phyloP scores from a whole-genome alignment of 2,888 invertebrate species.

The Tortricodes alternella region DNA sequence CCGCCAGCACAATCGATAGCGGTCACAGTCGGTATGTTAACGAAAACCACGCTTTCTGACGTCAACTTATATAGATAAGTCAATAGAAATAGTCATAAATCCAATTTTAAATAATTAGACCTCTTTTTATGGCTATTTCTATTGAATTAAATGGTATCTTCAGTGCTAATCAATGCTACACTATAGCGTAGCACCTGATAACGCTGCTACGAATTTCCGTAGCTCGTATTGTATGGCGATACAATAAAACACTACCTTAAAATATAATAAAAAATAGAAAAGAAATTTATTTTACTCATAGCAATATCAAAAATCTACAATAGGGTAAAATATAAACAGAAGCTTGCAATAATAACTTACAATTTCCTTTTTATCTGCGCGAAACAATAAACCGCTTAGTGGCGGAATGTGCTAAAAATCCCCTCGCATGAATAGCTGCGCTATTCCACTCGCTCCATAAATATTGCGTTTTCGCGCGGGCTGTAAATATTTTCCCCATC shows the following conservation, averaged over 20 bases:
- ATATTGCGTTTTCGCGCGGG: slow-evolving; percentile 67
- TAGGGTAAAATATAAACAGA: slow-evolving; percentile 8
- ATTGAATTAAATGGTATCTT: not conserved
- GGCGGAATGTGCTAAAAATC: slow-evolving; percentile 42
- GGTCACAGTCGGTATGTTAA: slow-evolving; percentile 69
- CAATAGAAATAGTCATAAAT: too few relatives aligned
- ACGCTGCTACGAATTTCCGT: not conserved
- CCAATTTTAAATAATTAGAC: too few relatives aligned
- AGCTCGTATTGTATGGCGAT: too few relatives aligned
- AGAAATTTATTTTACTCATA: not conserved
- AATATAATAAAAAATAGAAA: too few relatives aligned
- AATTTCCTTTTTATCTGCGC: slow-evolving; percentile 53
- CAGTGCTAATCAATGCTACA: not conserved
- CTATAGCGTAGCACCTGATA: not conserved
- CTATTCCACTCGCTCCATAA: slow-evolving; percentile 65
- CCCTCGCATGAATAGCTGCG: slow-evolving; percentile 49
- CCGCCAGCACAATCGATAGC: slow-evolving; percentile 77
- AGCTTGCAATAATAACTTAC: slow-evolving; percentile 45
- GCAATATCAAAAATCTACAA: not conserved
- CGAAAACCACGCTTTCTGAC: slow-evolving; percentile 43
- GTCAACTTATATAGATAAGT: too few relatives aligned
- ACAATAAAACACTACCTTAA: too few relatives aligned
- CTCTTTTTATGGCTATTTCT: too few relatives aligned
- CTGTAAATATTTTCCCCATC: slow-evolving; percentile 77
- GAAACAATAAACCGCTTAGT: slow-evolving; percentile 64